Percentiles rank a stretch among this genome's conserved stretches.
These are phyloP conservation scores for Limonius californicus DNA, from an alignment of 1,140 invertebrate species.

Conservation along the genomic window DNA sequence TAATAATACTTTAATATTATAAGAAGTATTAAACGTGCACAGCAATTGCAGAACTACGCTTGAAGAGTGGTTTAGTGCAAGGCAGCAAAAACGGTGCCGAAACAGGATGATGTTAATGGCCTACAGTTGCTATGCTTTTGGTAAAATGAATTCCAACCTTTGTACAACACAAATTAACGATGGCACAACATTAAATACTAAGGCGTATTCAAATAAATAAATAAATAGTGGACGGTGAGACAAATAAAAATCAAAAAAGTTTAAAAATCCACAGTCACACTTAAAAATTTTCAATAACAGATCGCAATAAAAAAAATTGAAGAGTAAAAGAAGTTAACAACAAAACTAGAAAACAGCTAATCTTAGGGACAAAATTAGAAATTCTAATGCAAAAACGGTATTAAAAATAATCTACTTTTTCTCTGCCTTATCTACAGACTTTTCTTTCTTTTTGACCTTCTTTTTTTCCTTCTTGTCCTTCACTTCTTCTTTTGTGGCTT, in stretches of 20 bases:
- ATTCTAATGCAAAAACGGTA: background rate
- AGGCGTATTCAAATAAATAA: background rate
- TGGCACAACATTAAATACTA: background rate
- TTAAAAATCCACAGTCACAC: background rate
- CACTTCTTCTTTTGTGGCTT: conserved; percentile 23
- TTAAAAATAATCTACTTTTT: background rate
- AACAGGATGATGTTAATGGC: background rate
- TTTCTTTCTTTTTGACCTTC: conserved; percentile 18
- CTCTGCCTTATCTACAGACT: background rate
- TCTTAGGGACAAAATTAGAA: background rate
- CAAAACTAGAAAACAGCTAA: conserved; percentile 1
- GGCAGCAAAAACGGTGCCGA: background rate
- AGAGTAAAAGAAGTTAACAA: conserved; percentile 4
- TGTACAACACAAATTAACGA: background rate
- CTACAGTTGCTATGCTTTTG: background rate
- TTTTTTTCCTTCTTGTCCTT: conserved; percentile 25
- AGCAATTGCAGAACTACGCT: background rate
- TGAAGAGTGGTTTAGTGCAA: background rate
- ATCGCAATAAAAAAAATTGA: conserved; percentile 10
- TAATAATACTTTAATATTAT: background rate
- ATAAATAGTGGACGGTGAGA: background rate
- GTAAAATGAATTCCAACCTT: background rate
- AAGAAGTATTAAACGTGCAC: background rate
- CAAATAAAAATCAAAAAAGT: background rate
- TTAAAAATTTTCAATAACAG: background rate